Base-by-base conservation (phyloP, 2,888 invertebrate genomes). In the Cheiracanthium punctorium region DNA sequence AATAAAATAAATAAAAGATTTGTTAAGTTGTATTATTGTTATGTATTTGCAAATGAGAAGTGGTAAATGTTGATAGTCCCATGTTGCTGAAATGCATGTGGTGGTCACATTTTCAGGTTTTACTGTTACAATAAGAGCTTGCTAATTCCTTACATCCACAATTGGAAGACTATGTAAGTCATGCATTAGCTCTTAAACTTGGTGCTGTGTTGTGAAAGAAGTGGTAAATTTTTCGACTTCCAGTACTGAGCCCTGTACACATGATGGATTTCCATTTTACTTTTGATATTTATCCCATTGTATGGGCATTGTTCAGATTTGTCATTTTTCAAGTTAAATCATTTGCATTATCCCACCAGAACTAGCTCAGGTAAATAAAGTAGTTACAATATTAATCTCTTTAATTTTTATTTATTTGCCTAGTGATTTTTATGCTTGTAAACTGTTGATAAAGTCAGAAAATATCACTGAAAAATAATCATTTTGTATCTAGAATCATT, bases 151-250 rank as follows among this genome's bases (percentile, higher is more conserved):
- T 86, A 75, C 80, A 86, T 84, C 69, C 80, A 70, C 75, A 20
- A 52, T 67, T 43, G 32, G 24, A 67, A 79, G 77, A 79, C 65
- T 43, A 52, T 86, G 85, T 86, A 84, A 84, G 84, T 75, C 64
- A 75, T 86, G 77, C 80, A 71, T 28, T 86, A 75, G 85, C 85
- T 86, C 85, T 86, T 86, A 70, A 77, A 73, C 79, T 75, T 86
- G 85, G 85, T 86, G 85, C 85, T 86, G 85, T 80, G 80, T 74
- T 77, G 76, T 77, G 71, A 77, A 76, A 75, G 82, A 48, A 76
- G 77, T 74, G 64, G 71, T 75, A 64, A 43, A 75, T 80, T 24
- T 86, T 80, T 79, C 48, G 80, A 86, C 85, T 85, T 86, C 85
- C 85, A 86, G 33, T 80, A 74, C 41, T 65, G 85, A 86, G 85